A percentile compares a stretch with the other conserved stretches of the same genome.
Evolutionary conservation across 1,140 invertebrate genomes (phyloP).

Genomic region (Zaprionus gabonicus): DNA sequence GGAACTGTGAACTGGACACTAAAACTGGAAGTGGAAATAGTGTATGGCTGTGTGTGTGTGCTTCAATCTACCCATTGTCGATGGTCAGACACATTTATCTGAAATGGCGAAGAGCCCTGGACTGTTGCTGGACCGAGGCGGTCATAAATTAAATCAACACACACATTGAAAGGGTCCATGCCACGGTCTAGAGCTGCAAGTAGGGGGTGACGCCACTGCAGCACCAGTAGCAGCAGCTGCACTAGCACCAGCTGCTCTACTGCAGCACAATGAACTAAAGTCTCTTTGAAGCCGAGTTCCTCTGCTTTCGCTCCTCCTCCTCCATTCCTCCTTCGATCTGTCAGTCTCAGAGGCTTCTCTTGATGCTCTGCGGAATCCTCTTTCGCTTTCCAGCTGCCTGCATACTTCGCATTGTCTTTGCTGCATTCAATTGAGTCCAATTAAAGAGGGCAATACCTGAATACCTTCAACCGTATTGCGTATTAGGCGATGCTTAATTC

Average conservation of each 20-base stretch:
- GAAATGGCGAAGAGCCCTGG: conserved; percentile 53
- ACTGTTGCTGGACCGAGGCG: conserved; percentile 33
- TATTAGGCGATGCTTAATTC: conserved; percentile 18
- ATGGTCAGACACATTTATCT: conserved; percentile 78
- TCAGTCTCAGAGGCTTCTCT: conserved; percentile 10
- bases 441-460: conserved; percentile 50
- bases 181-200: background rate
- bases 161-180: conserved; percentile 19
- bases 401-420: conserved; percentile 33
- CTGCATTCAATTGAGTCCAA: conserved; percentile 63
- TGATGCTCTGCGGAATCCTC: conserved; percentile 40
- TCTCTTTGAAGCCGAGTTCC: background rate
- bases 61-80: conserved; percentile 67
- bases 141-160: conserved; percentile 77
- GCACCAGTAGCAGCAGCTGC: conserved; percentile 54
- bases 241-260: conserved; percentile 35
- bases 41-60: conserved; percentile 1
- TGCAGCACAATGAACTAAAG: conserved; percentile 55
- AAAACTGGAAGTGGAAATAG: background rate
- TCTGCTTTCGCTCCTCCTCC: background rate
- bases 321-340: conserved; percentile 29
- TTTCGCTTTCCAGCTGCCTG: conserved; percentile 28
- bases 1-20: background rate
- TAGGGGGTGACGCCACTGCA: conserved; percentile 38
- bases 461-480: conserved; percentile 9